phyloP scores from a whole-genome alignment of 2,797 vertebrate species.

The Taeniopygia guttata region DNA sequence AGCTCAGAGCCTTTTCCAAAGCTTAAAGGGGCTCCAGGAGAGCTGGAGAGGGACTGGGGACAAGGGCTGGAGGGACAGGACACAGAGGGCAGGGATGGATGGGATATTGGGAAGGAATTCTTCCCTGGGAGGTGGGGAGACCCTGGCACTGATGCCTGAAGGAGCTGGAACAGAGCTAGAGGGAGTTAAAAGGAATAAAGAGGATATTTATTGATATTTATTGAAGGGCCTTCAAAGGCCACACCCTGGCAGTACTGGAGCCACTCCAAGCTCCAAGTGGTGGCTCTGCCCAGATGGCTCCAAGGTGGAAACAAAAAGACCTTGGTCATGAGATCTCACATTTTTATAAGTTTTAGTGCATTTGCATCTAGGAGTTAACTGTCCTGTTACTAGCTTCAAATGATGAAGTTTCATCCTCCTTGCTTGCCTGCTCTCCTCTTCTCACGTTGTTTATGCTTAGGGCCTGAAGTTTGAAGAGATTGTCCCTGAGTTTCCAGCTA shows the following conservation, averaged over 20 bases:
- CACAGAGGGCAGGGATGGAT: accelerated
- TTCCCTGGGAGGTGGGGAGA: accelerated
- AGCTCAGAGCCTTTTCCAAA: accelerated
- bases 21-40: background rate
- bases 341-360: background rate
- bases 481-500: background rate
- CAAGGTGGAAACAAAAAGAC: background rate
- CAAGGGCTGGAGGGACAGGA: background rate
- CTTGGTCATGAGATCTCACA: background rate
- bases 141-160: background rate
- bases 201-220: background rate
- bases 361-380: background rate
- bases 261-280: background rate
- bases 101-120: accelerated
- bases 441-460: background rate
- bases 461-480: background rate
- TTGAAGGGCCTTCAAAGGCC: background rate
- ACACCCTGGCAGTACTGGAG: background rate
- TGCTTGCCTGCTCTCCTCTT: background rate
- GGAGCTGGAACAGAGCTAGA: background rate
- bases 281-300: background rate
- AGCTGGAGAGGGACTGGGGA: background rate
- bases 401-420: background rate
- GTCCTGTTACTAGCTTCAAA: background rate
- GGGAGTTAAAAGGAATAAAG: background rate